Conservation (phyloP, 2,113 vertebrate genomes). For the Sylvia atricapilla region DNA sequence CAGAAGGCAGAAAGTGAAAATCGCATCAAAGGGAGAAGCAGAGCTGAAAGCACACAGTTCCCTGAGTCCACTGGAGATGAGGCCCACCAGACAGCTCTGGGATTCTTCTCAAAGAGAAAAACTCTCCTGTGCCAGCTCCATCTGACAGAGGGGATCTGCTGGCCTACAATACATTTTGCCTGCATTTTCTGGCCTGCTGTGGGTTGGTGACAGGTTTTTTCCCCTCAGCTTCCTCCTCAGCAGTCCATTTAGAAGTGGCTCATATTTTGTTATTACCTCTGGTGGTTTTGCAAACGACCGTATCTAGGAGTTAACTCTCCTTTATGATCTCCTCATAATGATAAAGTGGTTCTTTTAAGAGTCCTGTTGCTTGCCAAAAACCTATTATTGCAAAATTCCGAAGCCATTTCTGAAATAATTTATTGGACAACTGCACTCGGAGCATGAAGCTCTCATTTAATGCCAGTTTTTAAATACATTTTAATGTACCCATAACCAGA, state of each 20-base stretch:
- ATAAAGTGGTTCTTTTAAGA: slow-evolving; percentile 50
- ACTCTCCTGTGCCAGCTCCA: not conserved
- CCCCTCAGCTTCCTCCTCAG: not conserved
- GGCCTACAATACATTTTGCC: not conserved
- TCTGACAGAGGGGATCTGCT: not conserved
- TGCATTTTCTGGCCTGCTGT: not conserved
- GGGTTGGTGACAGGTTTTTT: not conserved
- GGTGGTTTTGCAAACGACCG: not conserved
- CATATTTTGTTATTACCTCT: slow-evolving; percentile 32
- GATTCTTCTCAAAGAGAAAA: not conserved
- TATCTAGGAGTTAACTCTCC: slow-evolving; percentile 27
- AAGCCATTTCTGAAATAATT: slow-evolving; percentile 40
- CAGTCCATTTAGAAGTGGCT: slow-evolving; percentile 23
- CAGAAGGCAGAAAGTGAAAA: slow-evolving; percentile 5
- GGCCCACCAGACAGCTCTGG: not conserved
- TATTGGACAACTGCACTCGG: not conserved
- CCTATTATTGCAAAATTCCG: slow-evolving; percentile 24
- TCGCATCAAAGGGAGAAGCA: not conserved
- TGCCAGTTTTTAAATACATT: slow-evolving; percentile 46
- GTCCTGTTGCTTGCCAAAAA: slow-evolving; percentile 45
- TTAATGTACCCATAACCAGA: not conserved
- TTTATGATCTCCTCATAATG: slow-evolving; percentile 54
- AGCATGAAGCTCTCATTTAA: slow-evolving; percentile 51
- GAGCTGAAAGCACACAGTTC: not conserved
- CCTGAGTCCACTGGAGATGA: not conserved